Evolutionary conservation across 1,140 invertebrate genomes (phyloP).

Genomic region (Rhagoletis pomonella): DNA sequence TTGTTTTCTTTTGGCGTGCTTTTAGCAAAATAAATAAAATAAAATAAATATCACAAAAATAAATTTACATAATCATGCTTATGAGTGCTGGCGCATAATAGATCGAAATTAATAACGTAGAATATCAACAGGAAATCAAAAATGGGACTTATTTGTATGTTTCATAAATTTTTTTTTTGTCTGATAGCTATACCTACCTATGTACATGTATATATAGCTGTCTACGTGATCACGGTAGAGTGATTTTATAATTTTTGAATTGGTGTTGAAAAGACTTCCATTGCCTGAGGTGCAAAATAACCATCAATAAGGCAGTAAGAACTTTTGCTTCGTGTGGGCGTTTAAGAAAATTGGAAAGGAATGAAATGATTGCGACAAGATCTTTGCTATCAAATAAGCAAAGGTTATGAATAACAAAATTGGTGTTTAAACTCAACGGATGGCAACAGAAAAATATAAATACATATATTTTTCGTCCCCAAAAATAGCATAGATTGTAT

Average conservation of each 20-base stretch:
- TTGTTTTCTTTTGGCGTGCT: neutral
- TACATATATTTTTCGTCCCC: too few relatives aligned
- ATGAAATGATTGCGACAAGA: neutral
- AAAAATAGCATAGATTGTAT: too few relatives aligned
- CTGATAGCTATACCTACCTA: neutral
- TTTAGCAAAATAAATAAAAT: conserved; percentile 32
- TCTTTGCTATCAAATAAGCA: neutral
- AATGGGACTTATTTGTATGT: conserved; percentile 19
- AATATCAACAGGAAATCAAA: conserved; percentile 50
- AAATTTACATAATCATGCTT: conserved; percentile 41
- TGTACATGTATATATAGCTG: neutral
- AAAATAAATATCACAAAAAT: neutral
- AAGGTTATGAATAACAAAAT: neutral
- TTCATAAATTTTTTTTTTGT: conserved; percentile 1
- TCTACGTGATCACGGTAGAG: neutral
- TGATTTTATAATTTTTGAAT: neutral
- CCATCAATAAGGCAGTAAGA: neutral
- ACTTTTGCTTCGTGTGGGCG: neutral
- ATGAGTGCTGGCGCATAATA: conserved; percentile 35
- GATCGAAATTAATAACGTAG: neutral
- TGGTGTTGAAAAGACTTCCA: neutral
- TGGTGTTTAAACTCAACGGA: neutral
- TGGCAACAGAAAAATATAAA: neutral
- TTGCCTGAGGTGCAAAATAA: neutral
- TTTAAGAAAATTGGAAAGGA: conserved; percentile 13